These are phyloP conservation scores for Apostichopus californicus DNA, from an alignment of 35 echinoderm and acorn worm species.

Conservation along the genomic window DNA sequence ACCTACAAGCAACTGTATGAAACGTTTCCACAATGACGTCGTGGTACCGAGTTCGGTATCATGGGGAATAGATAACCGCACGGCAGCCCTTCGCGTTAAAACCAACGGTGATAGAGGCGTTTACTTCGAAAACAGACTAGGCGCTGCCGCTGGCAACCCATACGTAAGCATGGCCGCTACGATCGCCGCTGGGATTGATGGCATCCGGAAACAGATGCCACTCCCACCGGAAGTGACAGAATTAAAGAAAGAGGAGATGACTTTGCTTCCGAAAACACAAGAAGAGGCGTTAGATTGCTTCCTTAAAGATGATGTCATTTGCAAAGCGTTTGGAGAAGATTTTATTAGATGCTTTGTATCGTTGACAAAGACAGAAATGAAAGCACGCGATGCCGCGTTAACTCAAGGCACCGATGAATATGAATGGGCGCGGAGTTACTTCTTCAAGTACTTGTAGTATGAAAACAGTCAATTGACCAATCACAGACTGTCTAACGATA, in stretches of 20 bases:
- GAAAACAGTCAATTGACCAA: background rate
- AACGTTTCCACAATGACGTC: constrained; percentile 35
- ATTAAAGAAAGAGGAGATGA: constrained; percentile 22
- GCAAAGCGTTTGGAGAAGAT: constrained; percentile 56
- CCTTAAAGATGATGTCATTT: constrained; percentile 50
- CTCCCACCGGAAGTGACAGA: constrained; percentile 44
- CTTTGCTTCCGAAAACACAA: constrained; percentile 8
- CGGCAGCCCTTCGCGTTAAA: constrained; percentile 49
- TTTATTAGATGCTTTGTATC: constrained; percentile 56
- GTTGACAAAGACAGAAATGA: constrained; percentile 22
- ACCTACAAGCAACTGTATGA: constrained; percentile 69
- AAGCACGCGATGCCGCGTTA: constrained; percentile 9
- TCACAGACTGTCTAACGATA: background rate
- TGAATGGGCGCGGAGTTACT: constrained; percentile 50
- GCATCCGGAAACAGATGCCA: constrained; percentile 56
- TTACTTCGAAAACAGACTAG: constrained; percentile 85
- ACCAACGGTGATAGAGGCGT: constrained; percentile 67
- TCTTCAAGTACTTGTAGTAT: constrained; percentile 51
- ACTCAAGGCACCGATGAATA: constrained; percentile 39
- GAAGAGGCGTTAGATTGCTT: constrained; percentile 56
- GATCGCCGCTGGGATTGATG: constrained; percentile 85
- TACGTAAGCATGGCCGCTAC: constrained; percentile 80
- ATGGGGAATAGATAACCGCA: constrained; percentile 74
- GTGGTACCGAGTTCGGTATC: constrained; percentile 50
- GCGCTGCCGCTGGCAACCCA: constrained; percentile 80